These are phyloP conservation scores for Acropora tenuis DNA, from an alignment of 64 coral and sea anemone species.

Conservation along the genomic window DNA sequence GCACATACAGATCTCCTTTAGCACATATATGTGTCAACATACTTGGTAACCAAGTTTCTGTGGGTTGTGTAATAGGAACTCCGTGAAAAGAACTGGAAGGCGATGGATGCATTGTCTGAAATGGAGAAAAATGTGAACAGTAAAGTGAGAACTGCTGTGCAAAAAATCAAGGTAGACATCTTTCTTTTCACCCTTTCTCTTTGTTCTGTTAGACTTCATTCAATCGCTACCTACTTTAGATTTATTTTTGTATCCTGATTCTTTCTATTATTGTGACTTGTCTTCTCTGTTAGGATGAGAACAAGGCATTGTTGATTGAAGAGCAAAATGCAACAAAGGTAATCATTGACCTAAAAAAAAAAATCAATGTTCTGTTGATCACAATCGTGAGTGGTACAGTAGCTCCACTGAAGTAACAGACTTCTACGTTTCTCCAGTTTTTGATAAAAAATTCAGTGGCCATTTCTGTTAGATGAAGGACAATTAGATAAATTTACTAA, in stretches of 20 bases:
- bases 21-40: too few relatives aligned
- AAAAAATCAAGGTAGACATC: conserved; percentile 73
- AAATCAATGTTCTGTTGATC: neutral
- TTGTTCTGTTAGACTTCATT: too few relatives aligned
- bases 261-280: neutral
- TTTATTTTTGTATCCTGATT: neutral
- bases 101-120: conserved; percentile 95
- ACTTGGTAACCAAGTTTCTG: neutral
- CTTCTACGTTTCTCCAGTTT: too few relatives aligned
- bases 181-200: too few relatives aligned
- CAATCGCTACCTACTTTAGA: too few relatives aligned
- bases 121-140: conserved; percentile 75
- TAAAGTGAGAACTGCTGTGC: conserved; percentile 76
- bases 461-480: too few relatives aligned
- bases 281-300: conserved; percentile 1
- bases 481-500: too few relatives aligned
- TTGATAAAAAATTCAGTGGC: too few relatives aligned
- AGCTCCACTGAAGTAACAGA: too few relatives aligned
- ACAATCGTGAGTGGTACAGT: neutral
- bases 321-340: conserved; percentile 48
- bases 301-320: conserved; percentile 29
- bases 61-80: conserved; percentile 65
- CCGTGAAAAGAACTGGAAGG: conserved; percentile 98
- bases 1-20: too few relatives aligned
- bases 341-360: neutral